These are phyloP conservation scores for Orchestia grillus DNA, from an alignment of 1,140 invertebrate species.

Conservation along the genomic window DNA sequence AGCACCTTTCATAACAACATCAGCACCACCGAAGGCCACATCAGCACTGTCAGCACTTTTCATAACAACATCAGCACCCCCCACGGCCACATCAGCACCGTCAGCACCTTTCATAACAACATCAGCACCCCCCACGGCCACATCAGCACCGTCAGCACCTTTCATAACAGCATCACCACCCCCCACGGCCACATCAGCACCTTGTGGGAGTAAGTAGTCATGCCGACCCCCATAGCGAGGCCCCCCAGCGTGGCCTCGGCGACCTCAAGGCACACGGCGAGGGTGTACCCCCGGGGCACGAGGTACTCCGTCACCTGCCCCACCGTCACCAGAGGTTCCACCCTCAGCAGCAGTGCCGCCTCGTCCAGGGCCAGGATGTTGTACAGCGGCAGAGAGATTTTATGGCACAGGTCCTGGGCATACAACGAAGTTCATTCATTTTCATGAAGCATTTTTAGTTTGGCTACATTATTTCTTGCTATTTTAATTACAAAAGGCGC, in stretches of 20 bases:
- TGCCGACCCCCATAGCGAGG: slow-evolving; percentile 75
- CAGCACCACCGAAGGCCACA: too few relatives aligned
- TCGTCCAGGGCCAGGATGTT: slow-evolving; percentile 74
- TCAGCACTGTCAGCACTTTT: too few relatives aligned
- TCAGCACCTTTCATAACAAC: background rate
- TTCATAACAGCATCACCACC: background rate
- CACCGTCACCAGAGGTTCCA: slow-evolving; percentile 75
- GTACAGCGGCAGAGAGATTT: slow-evolving; percentile 76
- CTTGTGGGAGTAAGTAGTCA: slow-evolving; percentile 73
- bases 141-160: slow-evolving; percentile 66
- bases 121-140: too few relatives aligned
- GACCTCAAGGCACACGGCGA: slow-evolving; percentile 76
- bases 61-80: background rate
- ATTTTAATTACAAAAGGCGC: background rate
- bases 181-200: too few relatives aligned
- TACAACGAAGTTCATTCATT: background rate
- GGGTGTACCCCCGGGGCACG: slow-evolving; percentile 74
- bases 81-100: too few relatives aligned
- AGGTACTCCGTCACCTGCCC: slow-evolving; percentile 75
- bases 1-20: too few relatives aligned
- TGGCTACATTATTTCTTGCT: background rate
- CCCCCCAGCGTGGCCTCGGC: slow-evolving; percentile 75
- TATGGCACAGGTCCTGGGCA: slow-evolving; percentile 74
- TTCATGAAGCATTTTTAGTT: background rate
- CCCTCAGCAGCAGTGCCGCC: slow-evolving; percentile 72